These are phyloP conservation scores for Perca schrenkii DNA, from an alignment of 2,113 vertebrate genomes.

Conservation along the genomic window DNA sequence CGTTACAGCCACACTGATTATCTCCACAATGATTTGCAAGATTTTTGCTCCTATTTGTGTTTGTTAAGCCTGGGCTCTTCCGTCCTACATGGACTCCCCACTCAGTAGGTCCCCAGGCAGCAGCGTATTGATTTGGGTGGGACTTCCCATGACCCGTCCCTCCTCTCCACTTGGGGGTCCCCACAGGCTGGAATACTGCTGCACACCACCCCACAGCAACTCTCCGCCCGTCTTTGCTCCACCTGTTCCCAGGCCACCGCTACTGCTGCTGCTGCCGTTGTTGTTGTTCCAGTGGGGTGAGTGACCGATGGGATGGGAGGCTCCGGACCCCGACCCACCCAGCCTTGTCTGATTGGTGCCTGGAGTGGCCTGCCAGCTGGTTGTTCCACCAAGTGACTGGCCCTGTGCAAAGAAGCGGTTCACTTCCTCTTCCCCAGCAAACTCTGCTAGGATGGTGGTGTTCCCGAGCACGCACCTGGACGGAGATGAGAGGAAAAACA, in stretches of 20 bases:
- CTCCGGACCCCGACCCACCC: conserved; percentile 85
- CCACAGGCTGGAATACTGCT: conserved; percentile 97
- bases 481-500: not conserved
- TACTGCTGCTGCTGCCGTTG: conserved; percentile 72
- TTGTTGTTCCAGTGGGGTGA: conserved; percentile 91
- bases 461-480: conserved; percentile 95
- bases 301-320: conserved; percentile 89
- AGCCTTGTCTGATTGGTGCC: conserved; percentile 89
- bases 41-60: conserved; percentile 82
- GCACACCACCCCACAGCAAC: conserved; percentile 91
- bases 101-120: conserved; percentile 96
- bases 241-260: conserved; percentile 65
- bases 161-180: conserved; percentile 92
- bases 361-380: conserved; percentile 95
- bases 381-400: conserved; percentile 91
- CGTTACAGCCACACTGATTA: conserved; percentile 82
- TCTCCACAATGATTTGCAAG: conserved; percentile 85
- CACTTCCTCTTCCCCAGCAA: conserved; percentile 95
- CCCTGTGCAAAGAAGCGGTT: conserved; percentile 97
- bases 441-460: conserved; percentile 97
- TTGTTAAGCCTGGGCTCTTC: conserved; percentile 34
- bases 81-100: conserved; percentile 93
- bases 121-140: conserved; percentile 94
- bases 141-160: conserved; percentile 92
- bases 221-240: conserved; percentile 86